A percentile compares a stretch with the other conserved stretches of the same genome.
Evolutionary conservation across 2,113 vertebrate species (phyloP).

Genomic region (Prietella phreatophila): DNA sequence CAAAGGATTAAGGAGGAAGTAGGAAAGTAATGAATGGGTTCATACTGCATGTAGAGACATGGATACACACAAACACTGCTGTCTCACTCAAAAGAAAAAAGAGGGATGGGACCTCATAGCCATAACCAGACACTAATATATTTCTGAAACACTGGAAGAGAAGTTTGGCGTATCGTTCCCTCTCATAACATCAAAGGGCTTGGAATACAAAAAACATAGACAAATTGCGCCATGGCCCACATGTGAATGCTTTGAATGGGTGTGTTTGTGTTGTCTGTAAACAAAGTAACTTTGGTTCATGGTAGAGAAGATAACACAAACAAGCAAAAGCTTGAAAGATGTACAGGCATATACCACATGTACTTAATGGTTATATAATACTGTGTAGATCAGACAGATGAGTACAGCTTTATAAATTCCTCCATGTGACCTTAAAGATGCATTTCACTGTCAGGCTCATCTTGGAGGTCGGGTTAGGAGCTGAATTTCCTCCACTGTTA

Average conservation of each 20-base stretch:
- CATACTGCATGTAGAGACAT: background rate
- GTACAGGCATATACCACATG: background rate
- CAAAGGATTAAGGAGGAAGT: too few species aligned
- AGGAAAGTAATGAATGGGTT: background rate
- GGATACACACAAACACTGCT: background rate
- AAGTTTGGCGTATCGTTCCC: background rate
- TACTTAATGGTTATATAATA: background rate
- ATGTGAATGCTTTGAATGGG: background rate
- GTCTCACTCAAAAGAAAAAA: background rate
- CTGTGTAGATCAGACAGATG: background rate
- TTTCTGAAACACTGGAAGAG: background rate
- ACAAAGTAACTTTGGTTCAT: background rate
- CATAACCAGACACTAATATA: background rate
- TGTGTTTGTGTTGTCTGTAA: conserved; percentile 2
- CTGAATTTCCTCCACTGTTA: background rate
- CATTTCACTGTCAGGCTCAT: conserved; percentile 22
- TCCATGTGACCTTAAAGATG: background rate
- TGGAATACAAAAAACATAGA: too few species aligned
- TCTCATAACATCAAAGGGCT: background rate
- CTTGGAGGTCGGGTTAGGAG: background rate
- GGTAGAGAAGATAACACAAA: background rate
- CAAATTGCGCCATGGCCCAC: background rate
- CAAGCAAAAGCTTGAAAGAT: background rate
- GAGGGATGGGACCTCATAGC: background rate
- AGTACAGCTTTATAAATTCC: background rate